Evolutionary conservation across 1,140 invertebrate species (phyloP), one percentile per base, ranked within the genome.

Genomic region (Aphelinus atriplicis): DNA sequence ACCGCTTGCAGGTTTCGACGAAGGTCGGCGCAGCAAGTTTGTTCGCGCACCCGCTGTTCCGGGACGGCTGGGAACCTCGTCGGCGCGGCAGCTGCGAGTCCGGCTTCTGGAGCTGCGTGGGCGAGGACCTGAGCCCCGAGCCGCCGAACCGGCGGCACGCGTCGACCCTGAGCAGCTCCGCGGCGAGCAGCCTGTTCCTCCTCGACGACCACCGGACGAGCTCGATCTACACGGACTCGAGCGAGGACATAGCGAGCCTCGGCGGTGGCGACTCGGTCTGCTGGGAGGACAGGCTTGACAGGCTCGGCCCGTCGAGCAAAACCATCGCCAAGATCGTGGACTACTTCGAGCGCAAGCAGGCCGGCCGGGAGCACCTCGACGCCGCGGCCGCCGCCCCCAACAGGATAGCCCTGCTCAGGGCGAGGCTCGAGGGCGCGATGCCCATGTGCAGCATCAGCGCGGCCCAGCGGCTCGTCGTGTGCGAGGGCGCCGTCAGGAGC

Each of bases 1-100:
- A 42, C 50, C 5, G 43, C 42, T 79, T 75, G 43, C 75, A 88
- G 87, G 87, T 87, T 2, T 82, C 85, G 46, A 86, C 85, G 3
- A 88, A 88, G 57, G 85, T 85, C 4, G 85, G 86, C 0, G 88
- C 84, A 7, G 84, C 87, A 51, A 88, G 88, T 46, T 71, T 90
- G 3, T 91, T 88, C 76, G 83, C 86, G 0, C 89, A 91, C 80
- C 90, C 90, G 2, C 80, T 90, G 5, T 90, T 90, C 77, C 81
- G 87, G 1, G 85, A 85, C 51, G 85, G 85, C 9, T 86, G 89
- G 84, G 86, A 88, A 68, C 83, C 92, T 1, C 88, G 90, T 61
- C 88, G 95, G 7, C 89, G 94, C 53, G 94, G 94, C n/a, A 96
- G 94, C 6, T 95, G 95, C 80, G 95, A 96, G 84, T 95, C 94